Evolutionary conservation across 2,797 vertebrate genomes (phyloP).

Genomic region (Malacoraja senta): DNA sequence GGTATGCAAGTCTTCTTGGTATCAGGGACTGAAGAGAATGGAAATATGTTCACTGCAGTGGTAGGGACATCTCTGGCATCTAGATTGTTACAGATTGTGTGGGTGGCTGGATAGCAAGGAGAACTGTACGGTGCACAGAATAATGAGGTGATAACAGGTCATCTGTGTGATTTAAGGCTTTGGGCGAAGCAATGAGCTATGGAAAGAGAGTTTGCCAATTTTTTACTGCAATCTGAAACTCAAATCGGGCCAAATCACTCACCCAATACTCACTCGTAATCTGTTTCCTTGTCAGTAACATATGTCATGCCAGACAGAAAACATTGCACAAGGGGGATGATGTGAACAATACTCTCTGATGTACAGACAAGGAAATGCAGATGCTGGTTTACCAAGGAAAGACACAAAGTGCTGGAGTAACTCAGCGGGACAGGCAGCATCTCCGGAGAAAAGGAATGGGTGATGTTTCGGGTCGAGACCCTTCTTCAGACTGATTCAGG

Average conservation of each 20-base stretch:
- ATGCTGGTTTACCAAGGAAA: too few species aligned
- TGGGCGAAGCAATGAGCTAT: not conserved
- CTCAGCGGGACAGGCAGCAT: too few species aligned
- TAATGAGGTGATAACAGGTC: not conserved
- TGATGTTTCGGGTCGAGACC: too few species aligned
- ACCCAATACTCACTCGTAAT: not conserved
- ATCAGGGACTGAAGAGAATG: not conserved
- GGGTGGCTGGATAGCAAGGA: not conserved
- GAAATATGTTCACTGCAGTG: not conserved
- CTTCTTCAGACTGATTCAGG: too few species aligned
- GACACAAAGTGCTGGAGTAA: too few species aligned
- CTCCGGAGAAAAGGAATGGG: too few species aligned
- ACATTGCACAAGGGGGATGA: not conserved
- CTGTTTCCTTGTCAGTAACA: not conserved
- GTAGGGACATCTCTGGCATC: not conserved
- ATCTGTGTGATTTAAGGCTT: not conserved
- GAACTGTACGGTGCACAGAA: not conserved
- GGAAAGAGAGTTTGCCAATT: not conserved
- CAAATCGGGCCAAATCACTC: not conserved
- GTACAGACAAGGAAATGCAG: too few species aligned
- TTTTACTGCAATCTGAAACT: not conserved
- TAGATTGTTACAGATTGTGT: not conserved
- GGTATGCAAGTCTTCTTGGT: not conserved
- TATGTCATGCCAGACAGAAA: not conserved
- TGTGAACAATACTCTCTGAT: not conserved